These are phyloP conservation scores for Fragum whitleyi DNA, from an alignment of 2,888 invertebrate species.

Conservation along the genomic window DNA sequence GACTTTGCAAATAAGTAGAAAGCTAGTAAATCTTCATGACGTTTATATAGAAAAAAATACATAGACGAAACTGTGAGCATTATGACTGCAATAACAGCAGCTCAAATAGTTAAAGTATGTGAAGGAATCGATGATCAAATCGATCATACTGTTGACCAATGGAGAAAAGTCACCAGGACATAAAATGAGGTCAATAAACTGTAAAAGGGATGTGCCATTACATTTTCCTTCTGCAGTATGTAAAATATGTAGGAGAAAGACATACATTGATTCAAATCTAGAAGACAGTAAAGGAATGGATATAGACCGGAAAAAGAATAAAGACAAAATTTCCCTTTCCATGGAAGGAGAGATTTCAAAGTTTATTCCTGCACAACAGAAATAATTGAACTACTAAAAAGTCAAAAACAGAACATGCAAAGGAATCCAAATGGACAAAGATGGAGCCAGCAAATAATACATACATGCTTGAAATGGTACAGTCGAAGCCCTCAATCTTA, in stretches of 20 bases:
- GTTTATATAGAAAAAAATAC: too few relatives aligned
- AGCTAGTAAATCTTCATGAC: too few relatives aligned
- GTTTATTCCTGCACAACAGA: conserved; percentile 38
- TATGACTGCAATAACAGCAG: not conserved
- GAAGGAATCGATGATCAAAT: conserved; percentile 12
- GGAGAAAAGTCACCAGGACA: not conserved
- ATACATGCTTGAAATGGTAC: conserved; percentile 38
- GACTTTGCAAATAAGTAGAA: too few relatives aligned
- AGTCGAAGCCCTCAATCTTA: conserved; percentile 39
- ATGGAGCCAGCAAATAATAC: conserved; percentile 40
- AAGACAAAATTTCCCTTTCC: too few relatives aligned
- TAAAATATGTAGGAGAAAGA: conserved; percentile 42
- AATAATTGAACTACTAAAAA: conserved; percentile 42
- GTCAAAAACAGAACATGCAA: conserved; percentile 36
- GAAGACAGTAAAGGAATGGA: not conserved
- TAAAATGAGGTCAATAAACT: conserved; percentile 30
- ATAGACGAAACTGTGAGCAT: conserved; percentile 9
- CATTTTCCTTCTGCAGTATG: conserved; percentile 15
- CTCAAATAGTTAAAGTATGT: conserved; percentile 23
- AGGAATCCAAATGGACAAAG: conserved; percentile 36
- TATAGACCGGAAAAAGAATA: not conserved
- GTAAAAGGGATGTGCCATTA: conserved; percentile 32
- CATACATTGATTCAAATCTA: conserved; percentile 1
- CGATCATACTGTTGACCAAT: too few relatives aligned
- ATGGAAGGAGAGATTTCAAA: conserved; percentile 31